Base-by-base conservation (phyloP, 2,113 vertebrate species). In the Cololabis saira region DNA sequence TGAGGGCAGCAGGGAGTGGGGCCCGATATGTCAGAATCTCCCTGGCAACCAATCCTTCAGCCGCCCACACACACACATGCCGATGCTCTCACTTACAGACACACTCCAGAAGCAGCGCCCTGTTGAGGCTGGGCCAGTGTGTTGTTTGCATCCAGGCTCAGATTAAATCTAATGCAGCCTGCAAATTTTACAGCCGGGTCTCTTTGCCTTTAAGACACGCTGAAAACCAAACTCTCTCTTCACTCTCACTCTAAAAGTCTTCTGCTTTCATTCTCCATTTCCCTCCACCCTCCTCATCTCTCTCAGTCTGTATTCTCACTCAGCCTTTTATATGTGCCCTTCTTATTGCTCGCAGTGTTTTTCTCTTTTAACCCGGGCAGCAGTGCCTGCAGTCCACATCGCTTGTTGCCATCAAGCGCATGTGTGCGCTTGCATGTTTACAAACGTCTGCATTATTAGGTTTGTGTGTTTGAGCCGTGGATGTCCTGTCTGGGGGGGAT, bases 41-140 rank as follows among this genome's bases (percentile, higher is more conserved):
- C 89, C 67, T 87, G 83, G 86, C 87, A 92, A 92, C 90, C 90
- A 87, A 93, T 93, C 86, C 89, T 83, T 93, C 92, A 93, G 83
- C 80, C 66, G 30, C 88, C 85, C 82, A 27, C 74, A 67, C 68
- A 68, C 71, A 73, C 74, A 58, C 63, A 80, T 73, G 58, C 68
- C 3, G 24, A 27, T 27, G 24, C 24, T 27, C 33, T 37, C 33
- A 11, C 33, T 37, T 37, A 37, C 33, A 37, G 33, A 37, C 33
- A 37, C 33, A 53, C 63, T 44, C 60, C 59, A 61, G 51, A 75
- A 10, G 22, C 53, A 72, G 74, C 76, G 72, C 76, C 80, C 84
- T 68, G 75, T 71, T 75, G 52, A 79, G 65, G 56, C 61, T 47
- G 59, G 67, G 67, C 61, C 59, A 37, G 55, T 52, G 45, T 37